A percentile compares a stretch with the other conserved stretches of the same genome.
These are phyloP conservation scores for Chionis minor DNA, from an alignment of 2,113 vertebrate genomes.

Conservation along the genomic window DNA sequence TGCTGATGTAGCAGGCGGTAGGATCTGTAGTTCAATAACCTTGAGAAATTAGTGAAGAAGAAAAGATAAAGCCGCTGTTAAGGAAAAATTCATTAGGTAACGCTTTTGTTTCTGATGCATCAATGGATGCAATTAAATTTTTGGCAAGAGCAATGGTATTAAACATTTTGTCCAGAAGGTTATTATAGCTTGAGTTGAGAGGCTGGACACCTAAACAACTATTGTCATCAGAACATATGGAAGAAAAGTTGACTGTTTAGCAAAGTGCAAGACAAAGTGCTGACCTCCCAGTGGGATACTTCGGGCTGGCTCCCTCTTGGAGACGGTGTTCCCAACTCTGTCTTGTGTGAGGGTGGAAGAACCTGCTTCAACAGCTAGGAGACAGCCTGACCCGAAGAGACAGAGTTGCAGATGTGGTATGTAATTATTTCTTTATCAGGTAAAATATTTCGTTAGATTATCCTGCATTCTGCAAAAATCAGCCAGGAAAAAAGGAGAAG, in stretches of 20 bases:
- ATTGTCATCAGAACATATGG: not conserved
- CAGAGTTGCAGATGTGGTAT: not conserved
- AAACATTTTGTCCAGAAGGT: conserved; percentile 40
- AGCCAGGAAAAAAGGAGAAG: not conserved
- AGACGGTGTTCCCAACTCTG: rapidly evolving
- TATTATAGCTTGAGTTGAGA: not conserved
- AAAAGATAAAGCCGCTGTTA: not conserved
- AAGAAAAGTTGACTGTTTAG: not conserved
- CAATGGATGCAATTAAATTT: conserved; percentile 42
- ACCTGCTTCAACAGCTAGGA: not conserved
- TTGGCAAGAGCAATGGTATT: conserved; percentile 17
- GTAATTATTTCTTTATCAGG: not conserved
- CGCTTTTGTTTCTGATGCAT: conserved; percentile 37
- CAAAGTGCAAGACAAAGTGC: not conserved
- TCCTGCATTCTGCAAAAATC: not conserved
- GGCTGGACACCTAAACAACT: not conserved
- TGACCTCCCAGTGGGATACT: not conserved
- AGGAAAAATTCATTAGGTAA: conserved; percentile 22
- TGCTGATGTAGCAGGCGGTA: not conserved
- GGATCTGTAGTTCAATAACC: not conserved
- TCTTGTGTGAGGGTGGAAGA: not conserved
- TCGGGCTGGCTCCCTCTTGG: not conserved
- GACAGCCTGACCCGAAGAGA: not conserved
- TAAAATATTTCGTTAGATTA: not conserved
- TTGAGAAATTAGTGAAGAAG: conserved; percentile 10